Conservation (phyloP, 1,140 invertebrate species). For the Acromyrmex charruanus region DNA sequence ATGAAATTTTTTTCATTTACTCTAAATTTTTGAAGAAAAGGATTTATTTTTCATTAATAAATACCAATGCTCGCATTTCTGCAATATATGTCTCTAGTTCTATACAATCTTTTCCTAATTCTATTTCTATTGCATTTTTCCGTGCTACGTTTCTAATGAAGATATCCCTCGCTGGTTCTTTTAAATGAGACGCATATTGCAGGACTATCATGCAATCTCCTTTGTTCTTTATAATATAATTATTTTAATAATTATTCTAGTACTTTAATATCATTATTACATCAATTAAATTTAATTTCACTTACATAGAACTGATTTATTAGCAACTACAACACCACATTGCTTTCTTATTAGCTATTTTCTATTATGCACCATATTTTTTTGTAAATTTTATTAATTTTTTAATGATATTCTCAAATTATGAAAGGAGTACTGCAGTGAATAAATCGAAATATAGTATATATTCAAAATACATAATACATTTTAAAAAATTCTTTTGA, state of each 20-base stretch:
- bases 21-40: neutral
- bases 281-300: constrained; percentile 31
- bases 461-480: neutral
- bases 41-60: no score
- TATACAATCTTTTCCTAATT: constrained; percentile 5
- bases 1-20: neutral
- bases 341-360: neutral
- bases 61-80: neutral
- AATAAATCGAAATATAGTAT: neutral
- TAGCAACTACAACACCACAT: neutral
- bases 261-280: constrained; percentile 17
- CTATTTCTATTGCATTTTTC: neutral
- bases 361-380: neutral
- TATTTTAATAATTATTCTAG: constrained; percentile 21
- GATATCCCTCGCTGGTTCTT: constrained; percentile 23
- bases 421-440: neutral
- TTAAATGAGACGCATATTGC: constrained; percentile 23
- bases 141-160: constrained; percentile 19
- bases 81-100: neutral
- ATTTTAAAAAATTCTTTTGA: neutral
- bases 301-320: neutral
- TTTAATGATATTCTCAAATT: neutral
- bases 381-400: neutral
- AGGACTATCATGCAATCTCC: constrained; percentile 10
- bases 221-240: constrained; percentile 34